Conservation (phyloP, 1,140 invertebrate genomes). For the Papilio glaucus region DNA sequence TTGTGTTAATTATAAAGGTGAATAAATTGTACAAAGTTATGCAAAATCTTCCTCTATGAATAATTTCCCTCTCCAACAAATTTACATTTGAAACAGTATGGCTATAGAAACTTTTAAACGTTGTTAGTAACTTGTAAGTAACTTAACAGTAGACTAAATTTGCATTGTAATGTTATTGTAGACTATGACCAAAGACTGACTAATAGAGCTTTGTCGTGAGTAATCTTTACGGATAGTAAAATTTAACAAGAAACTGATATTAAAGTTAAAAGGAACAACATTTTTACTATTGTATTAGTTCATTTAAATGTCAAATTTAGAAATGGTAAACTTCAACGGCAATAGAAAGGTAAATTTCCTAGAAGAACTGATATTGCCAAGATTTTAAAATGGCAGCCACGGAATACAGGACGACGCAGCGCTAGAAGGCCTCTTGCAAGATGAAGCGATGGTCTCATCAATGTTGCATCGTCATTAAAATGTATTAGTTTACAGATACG, state of each 20-base stretch:
- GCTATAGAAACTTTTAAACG: slow-evolving; percentile 6
- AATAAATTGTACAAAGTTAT: not conserved
- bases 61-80: not conserved
- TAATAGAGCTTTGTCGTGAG: not conserved
- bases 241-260: too few relatives aligned
- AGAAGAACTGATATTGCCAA: too few relatives aligned
- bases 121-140: slow-evolving; percentile 8
- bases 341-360: too few relatives aligned
- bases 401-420: too few relatives aligned
- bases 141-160: slow-evolving; percentile 9
- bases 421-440: too few relatives aligned
- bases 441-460: too few relatives aligned
- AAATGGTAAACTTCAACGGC: not conserved
- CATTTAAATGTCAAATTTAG: too few relatives aligned
- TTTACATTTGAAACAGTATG: not conserved
- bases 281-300: too few relatives aligned
- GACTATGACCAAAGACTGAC: not conserved
- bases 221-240: too few relatives aligned
- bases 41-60: slow-evolving; percentile 12
- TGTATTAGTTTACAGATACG: too few relatives aligned
- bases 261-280: not conserved
- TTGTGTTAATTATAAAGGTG: not conserved
- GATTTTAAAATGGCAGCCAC: too few relatives aligned
- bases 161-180: not conserved
- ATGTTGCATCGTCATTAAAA: too few relatives aligned